phyloP scores from a whole-genome alignment of 2,113 vertebrate species.

The Panurus biarmicus region DNA sequence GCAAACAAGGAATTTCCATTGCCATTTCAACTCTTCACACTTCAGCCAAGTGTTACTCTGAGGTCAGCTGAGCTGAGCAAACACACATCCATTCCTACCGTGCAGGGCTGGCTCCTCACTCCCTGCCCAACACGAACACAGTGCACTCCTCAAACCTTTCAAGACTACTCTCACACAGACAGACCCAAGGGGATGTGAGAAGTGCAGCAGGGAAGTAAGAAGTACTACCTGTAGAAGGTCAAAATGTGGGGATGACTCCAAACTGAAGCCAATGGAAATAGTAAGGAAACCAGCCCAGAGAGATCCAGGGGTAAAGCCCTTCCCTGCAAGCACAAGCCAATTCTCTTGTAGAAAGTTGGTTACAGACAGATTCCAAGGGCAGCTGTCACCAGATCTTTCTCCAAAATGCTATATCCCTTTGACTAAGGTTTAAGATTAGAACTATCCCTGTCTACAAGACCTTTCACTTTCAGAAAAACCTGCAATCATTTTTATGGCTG shows the following conservation, averaged over 20 bases:
- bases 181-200: background rate
- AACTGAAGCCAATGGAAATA: background rate
- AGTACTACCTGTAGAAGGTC: background rate
- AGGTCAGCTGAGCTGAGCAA: background rate
- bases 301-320: background rate
- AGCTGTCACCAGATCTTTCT: background rate
- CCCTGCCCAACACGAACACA: background rate
- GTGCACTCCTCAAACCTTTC: background rate
- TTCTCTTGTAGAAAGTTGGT: background rate
- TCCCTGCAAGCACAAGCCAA: background rate
- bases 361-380: background rate
- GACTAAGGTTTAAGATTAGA: background rate
- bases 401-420: background rate
- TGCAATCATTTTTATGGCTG: background rate
- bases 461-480: background rate
- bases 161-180: background rate
- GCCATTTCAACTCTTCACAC: background rate
- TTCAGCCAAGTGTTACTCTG: background rate
- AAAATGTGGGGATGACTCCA: background rate
- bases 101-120: rapidly evolving
- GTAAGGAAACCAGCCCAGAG: background rate
- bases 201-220: background rate
- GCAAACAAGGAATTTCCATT: background rate
- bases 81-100: rapidly evolving
- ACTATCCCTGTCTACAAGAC: background rate